These are phyloP conservation scores for Anabas testudineus DNA, from an alignment of 2,797 vertebrate species.

Conservation along the genomic window DNA sequence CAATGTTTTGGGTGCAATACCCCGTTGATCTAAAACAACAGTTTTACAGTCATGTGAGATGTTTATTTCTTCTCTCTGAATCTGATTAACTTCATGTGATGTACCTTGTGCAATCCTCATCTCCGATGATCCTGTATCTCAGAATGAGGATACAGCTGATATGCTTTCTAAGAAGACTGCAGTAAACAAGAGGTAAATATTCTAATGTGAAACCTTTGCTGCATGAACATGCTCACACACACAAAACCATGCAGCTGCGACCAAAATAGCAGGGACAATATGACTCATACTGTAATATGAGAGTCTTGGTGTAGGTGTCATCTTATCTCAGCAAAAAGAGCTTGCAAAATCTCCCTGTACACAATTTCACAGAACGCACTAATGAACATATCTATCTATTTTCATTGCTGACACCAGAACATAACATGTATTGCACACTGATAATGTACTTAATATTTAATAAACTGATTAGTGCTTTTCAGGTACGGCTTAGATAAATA, in stretches of 20 bases:
- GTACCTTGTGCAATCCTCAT: too few species aligned
- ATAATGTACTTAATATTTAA: slow-evolving; percentile 40
- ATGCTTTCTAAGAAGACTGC: slow-evolving; percentile 34
- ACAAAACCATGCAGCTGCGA: slow-evolving; percentile 41
- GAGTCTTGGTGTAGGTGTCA: slow-evolving; percentile 62
- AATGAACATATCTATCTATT: slow-evolving; percentile 55
- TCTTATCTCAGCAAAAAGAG: slow-evolving; percentile 56
- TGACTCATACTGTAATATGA: slow-evolving; percentile 69
- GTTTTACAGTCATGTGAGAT: too few species aligned
- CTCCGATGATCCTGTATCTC: too few species aligned
- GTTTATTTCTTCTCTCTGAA: not conserved
- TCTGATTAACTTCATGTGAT: not conserved
- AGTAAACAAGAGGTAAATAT: slow-evolving; percentile 19
- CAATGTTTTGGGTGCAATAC: not conserved
- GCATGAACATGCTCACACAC: slow-evolving; percentile 18
- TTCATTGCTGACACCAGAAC: slow-evolving; percentile 45
- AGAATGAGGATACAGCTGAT: not conserved
- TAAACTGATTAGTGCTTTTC: slow-evolving; percentile 26
- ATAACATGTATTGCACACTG: slow-evolving; percentile 38
- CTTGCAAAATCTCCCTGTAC: slow-evolving; percentile 52
- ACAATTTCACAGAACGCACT: slow-evolving; percentile 45
- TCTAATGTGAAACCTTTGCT: slow-evolving; percentile 27
- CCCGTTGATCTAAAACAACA: not conserved
- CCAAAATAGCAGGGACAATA: slow-evolving; percentile 67
- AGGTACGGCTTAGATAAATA: not conserved